These are phyloP conservation scores for Doryteuthis pealeii DNA, from an alignment of 1,140 invertebrate species.

Conservation along the genomic window DNA sequence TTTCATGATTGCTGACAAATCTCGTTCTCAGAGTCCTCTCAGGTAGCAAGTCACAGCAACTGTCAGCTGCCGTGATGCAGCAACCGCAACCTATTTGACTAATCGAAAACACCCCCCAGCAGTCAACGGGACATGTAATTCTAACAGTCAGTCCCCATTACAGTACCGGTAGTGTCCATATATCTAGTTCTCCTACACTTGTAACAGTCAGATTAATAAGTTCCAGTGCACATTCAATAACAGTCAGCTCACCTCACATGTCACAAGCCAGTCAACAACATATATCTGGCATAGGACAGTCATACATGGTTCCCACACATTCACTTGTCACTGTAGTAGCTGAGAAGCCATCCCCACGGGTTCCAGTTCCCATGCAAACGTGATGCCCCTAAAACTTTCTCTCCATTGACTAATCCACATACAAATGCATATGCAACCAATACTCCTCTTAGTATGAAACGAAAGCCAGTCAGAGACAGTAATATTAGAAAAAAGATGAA, in stretches of 20 bases:
- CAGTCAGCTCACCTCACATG: slow-evolving; percentile 23
- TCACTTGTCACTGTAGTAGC: slow-evolving; percentile 43
- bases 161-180: not conserved
- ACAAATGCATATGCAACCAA: slow-evolving; percentile 1
- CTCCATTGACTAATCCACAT: no score
- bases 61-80: slow-evolving; percentile 42
- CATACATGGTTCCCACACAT: slow-evolving; percentile 46
- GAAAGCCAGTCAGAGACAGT: slow-evolving; percentile 23
- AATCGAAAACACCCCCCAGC: slow-evolving; percentile 30
- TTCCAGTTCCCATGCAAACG: slow-evolving; percentile 50
- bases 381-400: not conserved
- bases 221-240: not conserved
- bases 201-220: not conserved
- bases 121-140: not conserved
- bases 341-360: slow-evolving; percentile 60
- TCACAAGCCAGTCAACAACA: slow-evolving; percentile 10
- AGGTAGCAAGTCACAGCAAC: slow-evolving; percentile 44
- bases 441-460: slow-evolving; percentile 24
- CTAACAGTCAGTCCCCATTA: slow-evolving; percentile 1
- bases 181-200: slow-evolving; percentile 2
- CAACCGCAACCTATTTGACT: slow-evolving; percentile 54
- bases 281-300: slow-evolving; percentile 42
- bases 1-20: slow-evolving; percentile 38
- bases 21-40: slow-evolving; percentile 50
- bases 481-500: slow-evolving; percentile 37